Conservation (phyloP, 2,888 invertebrate genomes). For the Nomada fabriciana region DNA sequence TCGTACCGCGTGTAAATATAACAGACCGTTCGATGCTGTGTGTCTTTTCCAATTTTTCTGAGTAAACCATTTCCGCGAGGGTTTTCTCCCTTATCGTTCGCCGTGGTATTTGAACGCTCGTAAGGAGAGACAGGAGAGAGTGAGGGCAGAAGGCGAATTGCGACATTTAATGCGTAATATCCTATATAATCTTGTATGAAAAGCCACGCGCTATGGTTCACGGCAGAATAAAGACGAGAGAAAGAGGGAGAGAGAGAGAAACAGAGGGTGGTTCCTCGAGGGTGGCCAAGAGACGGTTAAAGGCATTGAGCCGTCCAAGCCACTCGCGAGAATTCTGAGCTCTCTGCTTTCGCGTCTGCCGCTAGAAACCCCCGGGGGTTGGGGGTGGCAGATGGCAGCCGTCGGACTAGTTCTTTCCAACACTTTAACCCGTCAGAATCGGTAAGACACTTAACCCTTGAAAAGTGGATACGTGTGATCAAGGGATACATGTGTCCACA, state of each 20-base stretch:
- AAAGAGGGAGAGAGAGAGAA: constrained; percentile 44
- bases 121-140: constrained; percentile 4
- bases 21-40: constrained; percentile 53
- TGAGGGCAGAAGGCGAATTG: constrained; percentile 68
- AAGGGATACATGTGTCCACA: constrained; percentile 6
- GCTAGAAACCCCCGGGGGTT: constrained; percentile 75
- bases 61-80: constrained; percentile 58
- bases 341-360: constrained; percentile 69
- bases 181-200: constrained; percentile 83
- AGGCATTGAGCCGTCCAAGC: constrained; percentile 83
- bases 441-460: constrained; percentile 55
- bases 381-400: constrained; percentile 82
- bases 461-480: constrained; percentile 36
- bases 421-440: constrained; percentile 66
- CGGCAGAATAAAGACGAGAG: constrained; percentile 76
- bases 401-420: constrained; percentile 77
- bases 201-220: constrained; percentile 76
- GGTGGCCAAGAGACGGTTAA: constrained; percentile 78
- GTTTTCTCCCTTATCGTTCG: constrained; percentile 20
- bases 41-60: constrained; percentile 62
- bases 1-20: constrained; percentile 54
- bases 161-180: constrained; percentile 83
- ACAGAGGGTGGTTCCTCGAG: constrained; percentile 68
- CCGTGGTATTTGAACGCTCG: constrained; percentile 39
- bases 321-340: constrained; percentile 76